Evolutionary conservation across 2,797 vertebrate genomes (phyloP).

Genomic region (Gadopsis marmoratus): DNA sequence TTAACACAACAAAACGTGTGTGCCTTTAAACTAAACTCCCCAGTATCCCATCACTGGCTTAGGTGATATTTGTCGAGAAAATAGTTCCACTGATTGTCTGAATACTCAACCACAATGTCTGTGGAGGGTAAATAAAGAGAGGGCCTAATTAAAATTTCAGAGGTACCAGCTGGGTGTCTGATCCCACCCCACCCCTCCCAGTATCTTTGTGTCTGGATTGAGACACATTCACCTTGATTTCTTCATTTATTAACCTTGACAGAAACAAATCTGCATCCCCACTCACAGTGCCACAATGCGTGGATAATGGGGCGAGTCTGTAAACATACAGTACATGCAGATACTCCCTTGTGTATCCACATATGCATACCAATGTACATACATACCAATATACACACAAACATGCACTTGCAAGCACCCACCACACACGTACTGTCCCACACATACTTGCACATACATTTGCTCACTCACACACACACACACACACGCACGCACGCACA

Average conservation of each 20-base stretch:
- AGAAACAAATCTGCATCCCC: slow-evolving; percentile 78
- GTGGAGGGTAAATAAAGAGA: slow-evolving; percentile 74
- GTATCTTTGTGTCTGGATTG: slow-evolving; percentile 79
- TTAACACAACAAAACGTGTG: slow-evolving; percentile 53
- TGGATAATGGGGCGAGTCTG: slow-evolving; percentile 66
- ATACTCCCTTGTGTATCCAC: slow-evolving; percentile 29
- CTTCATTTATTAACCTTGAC: slow-evolving; percentile 85
- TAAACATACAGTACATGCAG: slow-evolving; percentile 65
- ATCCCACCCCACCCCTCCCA: slow-evolving; percentile 48
- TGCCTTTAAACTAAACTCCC: slow-evolving; percentile 61
- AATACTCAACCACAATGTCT: slow-evolving; percentile 71
- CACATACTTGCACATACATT: slow-evolving; percentile 9
- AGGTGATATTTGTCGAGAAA: slow-evolving; percentile 68
- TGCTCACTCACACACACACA: slow-evolving; percentile 14
- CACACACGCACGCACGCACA: slow-evolving; percentile 37
- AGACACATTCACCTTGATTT: slow-evolving; percentile 84
- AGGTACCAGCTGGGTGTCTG: slow-evolving; percentile 80
- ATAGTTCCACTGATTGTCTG: slow-evolving; percentile 73
- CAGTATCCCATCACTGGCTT: slow-evolving; percentile 58
- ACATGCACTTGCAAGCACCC: slow-evolving; percentile 6
- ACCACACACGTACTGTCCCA: slow-evolving; percentile 7
- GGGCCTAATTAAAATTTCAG: slow-evolving; percentile 83
- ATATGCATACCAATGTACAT: slow-evolving; percentile 41
- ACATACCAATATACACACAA: slow-evolving; percentile 23
- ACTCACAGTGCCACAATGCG: slow-evolving; percentile 61